Evolutionary conservation across 2,888 invertebrate species (phyloP), one percentile per base, ranked within the genome.

Genomic region (Perdita meconis): DNA sequence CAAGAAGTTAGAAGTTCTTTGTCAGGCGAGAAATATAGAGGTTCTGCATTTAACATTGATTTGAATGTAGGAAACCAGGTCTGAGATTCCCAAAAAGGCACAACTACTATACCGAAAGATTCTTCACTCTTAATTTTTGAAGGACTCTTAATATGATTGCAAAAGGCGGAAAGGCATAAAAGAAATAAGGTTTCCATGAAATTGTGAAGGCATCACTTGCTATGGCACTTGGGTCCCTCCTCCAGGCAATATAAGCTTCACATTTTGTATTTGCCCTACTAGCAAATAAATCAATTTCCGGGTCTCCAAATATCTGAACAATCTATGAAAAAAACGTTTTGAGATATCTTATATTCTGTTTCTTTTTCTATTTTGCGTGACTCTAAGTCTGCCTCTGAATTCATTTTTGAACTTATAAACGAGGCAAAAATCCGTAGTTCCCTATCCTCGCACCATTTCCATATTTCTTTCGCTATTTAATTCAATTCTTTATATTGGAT

Each of bases 231-330:
- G 55, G 55, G 10, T 64, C 65, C 19, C 24, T 59, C 26, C 8
- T 51, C 44, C 44, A 44, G 44, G 44, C 30, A 2, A 66, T 22
- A n/a, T 53, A 66, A 8, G 19, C 38, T 1, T 5, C 19, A 26
- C 66, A 60, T 66, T 66, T 71, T n/a, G 30, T 22, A 16, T 71
- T 59, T 16, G 40, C 16, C 30, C 59, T 71, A 24, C 40, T 42
- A 12, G 59, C 71, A 19, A 65, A 71, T 2, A 71, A 22, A 6
- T 65, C 71, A 8, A 65, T 65, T 1, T 34, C 4, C 4, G 65
- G 59, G 0, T 22, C 19, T 1, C 65, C 59, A 50, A 71, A 65
- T 0, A 12, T 36, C 8, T n/a, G 13, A 16, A 13, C 40, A 0
- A 26, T 55, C 6, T 55, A 12, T 8, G 16, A 13, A 55, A 55